Evolutionary conservation across 1,140 invertebrate genomes (phyloP), one percentile per base, ranked within the genome.

Genomic region (Melanaphis sacchari): DNA sequence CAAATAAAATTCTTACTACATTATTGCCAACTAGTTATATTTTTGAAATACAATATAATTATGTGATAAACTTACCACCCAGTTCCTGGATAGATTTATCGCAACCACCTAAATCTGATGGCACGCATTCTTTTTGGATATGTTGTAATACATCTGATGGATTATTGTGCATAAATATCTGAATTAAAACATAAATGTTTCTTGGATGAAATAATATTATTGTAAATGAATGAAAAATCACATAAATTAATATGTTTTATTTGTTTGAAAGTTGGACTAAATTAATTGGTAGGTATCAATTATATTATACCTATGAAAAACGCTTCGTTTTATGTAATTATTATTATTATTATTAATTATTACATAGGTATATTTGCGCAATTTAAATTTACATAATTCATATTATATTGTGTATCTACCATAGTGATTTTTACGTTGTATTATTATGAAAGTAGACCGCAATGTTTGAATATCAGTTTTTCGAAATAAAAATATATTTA

Each of bases 81-180:
- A 92, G 46, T 84, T 92, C 91, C 40, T 26, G 41, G 5, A 92
- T 52, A 38, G 76, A 84, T 92, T 84, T 92, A 49, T 92, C 76
- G 0, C 2, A 21, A 52, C 91, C 91, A 0, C 91, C 91, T n/a
- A 49, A 41, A 52, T 92, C 76, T 49, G 91, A 92, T 1, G 76
- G 76, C n/a, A 92, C n/a, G 26, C 76, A 92, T 82, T 92, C 59
- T 52, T 92, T 84, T 15, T 43, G 46, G 24, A 92, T 84, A 7
- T 92, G 76, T 84, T 92, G 38, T 9, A 92, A 1, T 38, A 92
- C 31, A 31, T 92, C 43, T 3, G 43, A 52, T n/a, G 76, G 66
- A 2, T 92, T 43, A 82, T 52, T 81, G 40, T 92, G 91, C 81
- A 92, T 84, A 40, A 84, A 92, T 38, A 84, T 52, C 91, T 92